Evolutionary conservation across 2,113 vertebrate species (phyloP), one percentile per base, ranked within the genome.

Genomic region (Daboia siamensis): DNA sequence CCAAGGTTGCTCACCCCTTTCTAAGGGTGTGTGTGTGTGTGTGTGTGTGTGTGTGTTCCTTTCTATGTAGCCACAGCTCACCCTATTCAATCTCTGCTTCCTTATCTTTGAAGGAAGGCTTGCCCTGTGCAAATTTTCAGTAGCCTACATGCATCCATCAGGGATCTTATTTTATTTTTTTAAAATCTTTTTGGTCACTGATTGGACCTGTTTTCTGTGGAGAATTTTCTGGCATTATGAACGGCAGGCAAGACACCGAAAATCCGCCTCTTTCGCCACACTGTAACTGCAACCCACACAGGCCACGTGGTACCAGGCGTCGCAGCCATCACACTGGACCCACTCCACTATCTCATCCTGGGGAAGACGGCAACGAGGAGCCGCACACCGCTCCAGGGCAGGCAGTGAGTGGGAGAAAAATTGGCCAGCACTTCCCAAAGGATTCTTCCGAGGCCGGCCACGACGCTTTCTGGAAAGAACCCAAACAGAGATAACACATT

Each of bases 321-420:
- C 98, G 55, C 98, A 99, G 93, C 97, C 97, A 69, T 98, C 98
- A n/a, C 98, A 98, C 96, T 98, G 98, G 96, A 99, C 98, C 98
- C 98, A 98, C 97, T 98, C 97, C 94, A 98, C 98, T 0, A 97
- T 98, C 95, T 98, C 98, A 94, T 98, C 98, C 95, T 98, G 98
- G 0, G 98, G 98, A 46, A 98, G 96, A 69, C 93, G 95, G 91
- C 98, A 98, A 0, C 90, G 96, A 5, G 92, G 96, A 2, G 97
- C 97, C 0, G 98, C 98, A 7, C 98, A 98, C 1, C 97, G 97
- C 92, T 98, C 98, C 44, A 93, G 57, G 0, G 95, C 94, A 48
- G 93, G 93, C 95, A 51, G 95, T 93, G 86, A 96, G 96, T 90
- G 97, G 69, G 93, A 96, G 97, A 55, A 96, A 96, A 26, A 92